A percentile compares a stretch with the other conserved stretches of the same genome.
Conservation (phyloP, 2,797 vertebrate species). For the Crax fasciolata region DNA sequence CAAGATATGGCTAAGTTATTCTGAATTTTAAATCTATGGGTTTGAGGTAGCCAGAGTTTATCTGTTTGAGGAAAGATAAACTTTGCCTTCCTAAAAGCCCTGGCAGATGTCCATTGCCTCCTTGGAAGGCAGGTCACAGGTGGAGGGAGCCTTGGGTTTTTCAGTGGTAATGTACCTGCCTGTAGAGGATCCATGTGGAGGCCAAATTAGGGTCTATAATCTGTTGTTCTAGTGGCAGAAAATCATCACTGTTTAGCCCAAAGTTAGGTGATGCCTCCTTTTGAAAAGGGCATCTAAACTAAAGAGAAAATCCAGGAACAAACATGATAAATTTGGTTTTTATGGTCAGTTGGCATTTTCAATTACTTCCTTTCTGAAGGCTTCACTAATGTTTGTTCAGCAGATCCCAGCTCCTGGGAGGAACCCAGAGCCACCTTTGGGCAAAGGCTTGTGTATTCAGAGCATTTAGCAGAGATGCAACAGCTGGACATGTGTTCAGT, state of each 20-base stretch:
- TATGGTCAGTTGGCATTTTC: neutral
- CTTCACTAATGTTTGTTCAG: neutral
- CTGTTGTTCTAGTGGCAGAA: neutral
- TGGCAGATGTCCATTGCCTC: neutral
- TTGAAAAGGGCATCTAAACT: neutral
- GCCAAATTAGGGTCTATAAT: neutral
- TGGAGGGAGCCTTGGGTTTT: neutral
- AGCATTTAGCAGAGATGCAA: neutral
- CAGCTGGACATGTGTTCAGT: neutral
- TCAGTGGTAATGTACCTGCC: neutral
- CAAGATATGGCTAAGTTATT: neutral
- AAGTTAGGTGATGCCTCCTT: neutral
- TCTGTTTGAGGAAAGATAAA: neutral
- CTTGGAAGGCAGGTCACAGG: neutral
- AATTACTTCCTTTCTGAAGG: neutral
- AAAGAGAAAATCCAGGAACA: neutral
- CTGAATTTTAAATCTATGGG: neutral
- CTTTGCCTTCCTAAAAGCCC: neutral
- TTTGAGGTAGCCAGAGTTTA: neutral
- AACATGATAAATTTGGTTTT: neutral
- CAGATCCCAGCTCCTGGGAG: neutral
- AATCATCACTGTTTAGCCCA: neutral
- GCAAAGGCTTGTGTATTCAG: neutral
- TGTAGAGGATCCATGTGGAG: neutral
- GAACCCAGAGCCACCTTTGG: neutral